These are phyloP conservation scores for Coelopa frigida DNA, from an alignment of 1,140 invertebrate species.

Conservation along the genomic window DNA sequence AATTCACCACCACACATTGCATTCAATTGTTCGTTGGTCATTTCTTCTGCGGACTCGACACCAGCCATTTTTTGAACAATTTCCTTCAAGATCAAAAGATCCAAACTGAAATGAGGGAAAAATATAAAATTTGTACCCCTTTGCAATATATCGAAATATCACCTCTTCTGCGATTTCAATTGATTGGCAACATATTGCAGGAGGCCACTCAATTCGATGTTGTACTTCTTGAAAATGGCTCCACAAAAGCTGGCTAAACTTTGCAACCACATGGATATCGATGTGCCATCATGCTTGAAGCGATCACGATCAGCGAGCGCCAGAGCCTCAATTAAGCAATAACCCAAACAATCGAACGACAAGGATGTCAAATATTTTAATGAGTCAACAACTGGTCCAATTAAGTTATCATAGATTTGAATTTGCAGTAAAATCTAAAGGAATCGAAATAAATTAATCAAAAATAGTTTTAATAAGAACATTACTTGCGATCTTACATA, in stretches of 20 bases:
- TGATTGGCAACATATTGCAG: constrained; percentile 97
- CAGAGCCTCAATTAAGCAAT: constrained; percentile 90
- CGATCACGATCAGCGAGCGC: constrained; percentile 65
- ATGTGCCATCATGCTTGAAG: constrained; percentile 86
- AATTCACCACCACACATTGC: constrained; percentile 95
- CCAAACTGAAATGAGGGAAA: constrained; percentile 58
- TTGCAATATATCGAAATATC: too few species aligned
- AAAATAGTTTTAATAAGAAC: constrained; percentile 56
- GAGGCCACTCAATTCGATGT: constrained; percentile 89
- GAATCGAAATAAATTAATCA: constrained; percentile 7
- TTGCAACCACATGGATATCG: constrained; percentile 89
- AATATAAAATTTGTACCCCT: too few species aligned
- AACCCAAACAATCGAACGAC: constrained; percentile 94
- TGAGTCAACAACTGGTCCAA: constrained; percentile 93
- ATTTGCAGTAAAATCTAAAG: constrained; percentile 76
- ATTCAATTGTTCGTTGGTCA: constrained; percentile 92
- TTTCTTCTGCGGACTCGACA: constrained; percentile 93
- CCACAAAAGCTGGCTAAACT: constrained; percentile 92
- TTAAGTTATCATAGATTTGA: constrained; percentile 96
- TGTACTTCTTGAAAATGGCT: constrained; percentile 94
- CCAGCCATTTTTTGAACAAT: constrained; percentile 99
- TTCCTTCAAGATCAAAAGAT: constrained; percentile 93
- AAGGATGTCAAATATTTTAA: constrained; percentile 93
- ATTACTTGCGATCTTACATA: constrained; percentile 61
- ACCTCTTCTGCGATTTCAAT: constrained; percentile 92